These are phyloP conservation scores for Leptinotarsa undecemlineata DNA, from an alignment of 1,140 invertebrate genomes.

Conservation along the genomic window DNA sequence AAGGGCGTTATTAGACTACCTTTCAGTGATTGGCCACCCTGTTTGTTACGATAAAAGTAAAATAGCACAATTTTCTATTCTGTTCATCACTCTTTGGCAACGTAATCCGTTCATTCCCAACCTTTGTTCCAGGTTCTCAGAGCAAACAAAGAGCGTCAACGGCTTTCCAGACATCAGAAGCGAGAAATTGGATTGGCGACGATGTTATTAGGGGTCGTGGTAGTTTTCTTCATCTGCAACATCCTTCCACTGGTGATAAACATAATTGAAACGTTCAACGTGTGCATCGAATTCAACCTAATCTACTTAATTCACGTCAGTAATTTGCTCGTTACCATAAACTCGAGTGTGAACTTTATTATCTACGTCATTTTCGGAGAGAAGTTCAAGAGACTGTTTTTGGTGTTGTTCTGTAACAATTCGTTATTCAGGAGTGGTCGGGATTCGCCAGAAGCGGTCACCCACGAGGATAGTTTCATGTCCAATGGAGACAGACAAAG, in stretches of 20 bases:
- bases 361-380: conserved; percentile 97
- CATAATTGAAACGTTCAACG: conserved; percentile 77
- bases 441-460: conserved; percentile 71
- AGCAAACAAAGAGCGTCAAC: conserved; percentile 81
- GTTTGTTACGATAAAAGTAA: too few relatives aligned
- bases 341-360: conserved; percentile 96
- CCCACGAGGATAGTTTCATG: conserved; percentile 78
- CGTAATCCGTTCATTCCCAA: too few relatives aligned
- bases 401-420: conserved; percentile 81
- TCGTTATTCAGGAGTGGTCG: conserved; percentile 61
- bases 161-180: conserved; percentile 77
- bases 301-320: conserved; percentile 83
- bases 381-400: conserved; percentile 90
- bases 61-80: neutral
- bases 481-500: conserved; percentile 69
- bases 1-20: too few relatives aligned
- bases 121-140: conserved; percentile 69
- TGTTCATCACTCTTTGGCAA: neutral
- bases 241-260: conserved; percentile 88
- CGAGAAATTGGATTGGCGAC: conserved; percentile 88
- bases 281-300: conserved; percentile 58
- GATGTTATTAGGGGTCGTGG: conserved; percentile 92
- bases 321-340: conserved; percentile 94
- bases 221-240: conserved; percentile 94
- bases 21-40: too few relatives aligned